Base-by-base conservation (phyloP, 2,113 vertebrate genomes). In the Brachyhypopomus occidentalis region DNA sequence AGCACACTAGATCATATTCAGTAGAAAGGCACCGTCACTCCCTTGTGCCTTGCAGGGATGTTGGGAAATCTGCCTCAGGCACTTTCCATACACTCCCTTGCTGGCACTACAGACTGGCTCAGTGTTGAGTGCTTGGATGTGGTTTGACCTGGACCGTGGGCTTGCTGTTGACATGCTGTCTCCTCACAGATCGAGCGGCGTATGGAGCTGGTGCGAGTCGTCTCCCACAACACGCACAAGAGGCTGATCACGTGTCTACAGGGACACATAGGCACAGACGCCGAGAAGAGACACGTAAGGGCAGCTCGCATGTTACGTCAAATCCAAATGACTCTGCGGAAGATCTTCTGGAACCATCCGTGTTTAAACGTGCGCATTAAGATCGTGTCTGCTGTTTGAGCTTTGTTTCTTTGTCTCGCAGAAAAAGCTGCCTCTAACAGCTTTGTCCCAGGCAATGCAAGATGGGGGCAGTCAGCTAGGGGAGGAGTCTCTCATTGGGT, bases 341-440 rank as follows among this genome's bases (percentile, higher is more conserved):
- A 23, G n/a, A 19, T 9, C 48, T 59, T 62, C 48, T 45, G 0
- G 59, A 9, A 56, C 27, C 8, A 27, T 2, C 45, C 62, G 27
- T 63, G 19, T 16, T 23, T 30, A 5, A 17, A 34, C 14, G n/a
- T 78, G 11, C 25, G 22, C 55, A n/a, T 78, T 5, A 1, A 1
- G 38, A 59, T 62, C 52, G 20, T 8, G 22, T 25, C 2, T 64
- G 36, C 27, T 60, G 11, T 75, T 62, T 5, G 3, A 63, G 5
- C 52, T 58, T 22, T 56, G 12, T 66, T 27, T 75, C 23, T 79
- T 71, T 78, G 11, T 22, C 20, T 83, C 56, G 59, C 67, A 99
- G 98, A 99, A 97, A 91, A 99, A 98, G 62, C 96, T 99, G 20
- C 96, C 97, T 20, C 90, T 98, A 20, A 97, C 96, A 0, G 94